phyloP scores from a whole-genome alignment of 2,888 invertebrate species.

The Synanthedon andrenaeformis region DNA sequence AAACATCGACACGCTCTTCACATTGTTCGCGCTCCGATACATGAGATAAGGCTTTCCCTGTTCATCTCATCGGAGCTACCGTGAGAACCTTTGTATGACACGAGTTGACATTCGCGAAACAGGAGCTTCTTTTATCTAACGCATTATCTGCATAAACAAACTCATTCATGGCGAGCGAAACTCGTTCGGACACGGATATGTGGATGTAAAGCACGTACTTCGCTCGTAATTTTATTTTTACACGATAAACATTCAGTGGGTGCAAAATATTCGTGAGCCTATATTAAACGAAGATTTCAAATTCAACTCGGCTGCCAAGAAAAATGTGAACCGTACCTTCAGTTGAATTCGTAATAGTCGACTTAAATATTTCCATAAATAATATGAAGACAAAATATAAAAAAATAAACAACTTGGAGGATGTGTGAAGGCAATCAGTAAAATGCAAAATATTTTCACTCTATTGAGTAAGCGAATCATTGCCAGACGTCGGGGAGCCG shows the following conservation, averaged over 20 bases:
- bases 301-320: not conserved
- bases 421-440: constrained; percentile 30
- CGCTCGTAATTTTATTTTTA: constrained; percentile 4
- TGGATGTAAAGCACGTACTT: constrained; percentile 3
- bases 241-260: constrained; percentile 2
- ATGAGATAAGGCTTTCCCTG: constrained; percentile 63
- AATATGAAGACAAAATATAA: not conserved
- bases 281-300: not conserved
- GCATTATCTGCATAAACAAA: constrained; percentile 24
- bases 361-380: not conserved
- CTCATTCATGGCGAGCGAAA: constrained; percentile 1
- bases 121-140: constrained; percentile 33
- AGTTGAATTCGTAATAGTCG: not conserved
- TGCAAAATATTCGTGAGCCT: not conserved
- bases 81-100: constrained; percentile 50
- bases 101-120: constrained; percentile 44
- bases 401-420: not conserved
- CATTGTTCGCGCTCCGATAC: constrained; percentile 62
- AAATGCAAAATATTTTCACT: constrained; percentile 40
- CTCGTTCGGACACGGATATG: not conserved
- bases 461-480: constrained; percentile 38
- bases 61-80: constrained; percentile 50
- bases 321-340: not conserved
- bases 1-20: constrained; percentile 60
- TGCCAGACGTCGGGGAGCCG: constrained; percentile 60